Conservation (phyloP, 2,113 vertebrate species). For the Coptodon rendalli region DNA sequence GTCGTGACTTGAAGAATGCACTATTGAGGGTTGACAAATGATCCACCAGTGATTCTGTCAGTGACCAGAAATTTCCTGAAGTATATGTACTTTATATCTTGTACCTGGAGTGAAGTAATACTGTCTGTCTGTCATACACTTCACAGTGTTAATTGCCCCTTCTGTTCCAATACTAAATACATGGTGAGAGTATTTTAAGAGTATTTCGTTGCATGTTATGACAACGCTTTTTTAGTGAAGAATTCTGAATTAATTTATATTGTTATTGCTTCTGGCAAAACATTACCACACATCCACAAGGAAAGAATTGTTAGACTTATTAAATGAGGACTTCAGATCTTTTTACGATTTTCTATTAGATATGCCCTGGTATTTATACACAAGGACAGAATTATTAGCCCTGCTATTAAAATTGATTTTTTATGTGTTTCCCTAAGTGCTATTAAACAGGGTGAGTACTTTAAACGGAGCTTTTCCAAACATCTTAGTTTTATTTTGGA, state of each 20-base stretch:
- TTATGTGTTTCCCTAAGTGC: neutral
- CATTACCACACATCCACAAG: neutral
- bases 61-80: neutral
- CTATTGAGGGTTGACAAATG: neutral
- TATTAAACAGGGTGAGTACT: neutral
- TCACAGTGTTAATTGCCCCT: neutral
- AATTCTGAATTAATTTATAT: neutral
- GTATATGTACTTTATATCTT: neutral
- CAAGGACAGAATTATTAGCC: neutral
- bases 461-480: neutral
- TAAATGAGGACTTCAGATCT: neutral
- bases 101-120: neutral
- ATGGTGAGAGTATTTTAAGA: neutral
- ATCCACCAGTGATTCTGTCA: neutral
- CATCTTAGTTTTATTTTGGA: neutral
- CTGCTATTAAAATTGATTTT: neutral
- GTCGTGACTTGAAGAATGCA: neutral
- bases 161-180: neutral
- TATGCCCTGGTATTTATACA: neutral
- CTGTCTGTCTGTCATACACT: neutral
- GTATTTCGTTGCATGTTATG: neutral
- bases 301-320: neutral
- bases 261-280: neutral
- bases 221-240: neutral
- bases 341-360: neutral